Conservation (phyloP, 2,797 vertebrate genomes). For the Hylomyscus alleni region DNA sequence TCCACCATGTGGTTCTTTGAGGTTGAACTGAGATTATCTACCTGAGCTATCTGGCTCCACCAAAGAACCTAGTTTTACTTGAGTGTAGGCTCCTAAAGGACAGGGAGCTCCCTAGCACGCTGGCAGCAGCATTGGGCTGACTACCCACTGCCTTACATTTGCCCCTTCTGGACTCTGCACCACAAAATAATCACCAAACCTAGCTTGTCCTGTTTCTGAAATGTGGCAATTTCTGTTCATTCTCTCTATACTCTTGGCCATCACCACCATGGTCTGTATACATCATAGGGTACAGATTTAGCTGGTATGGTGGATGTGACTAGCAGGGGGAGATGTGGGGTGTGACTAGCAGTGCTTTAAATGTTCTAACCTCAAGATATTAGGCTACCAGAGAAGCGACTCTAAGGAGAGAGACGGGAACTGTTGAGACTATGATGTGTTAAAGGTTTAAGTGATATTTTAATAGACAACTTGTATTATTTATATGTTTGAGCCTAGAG, state of each 20-base stretch:
- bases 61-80: neutral
- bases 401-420: neutral
- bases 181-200: neutral
- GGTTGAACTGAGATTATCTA: no score
- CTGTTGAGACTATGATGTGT: neutral
- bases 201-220: neutral
- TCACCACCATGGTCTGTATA: neutral
- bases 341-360: neutral
- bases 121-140: neutral
- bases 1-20: neutral
- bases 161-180: neutral
- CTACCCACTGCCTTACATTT: neutral
- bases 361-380: neutral
- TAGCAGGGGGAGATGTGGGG: neutral
- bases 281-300: neutral
- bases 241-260: neutral
- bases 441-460: neutral
- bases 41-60: neutral
- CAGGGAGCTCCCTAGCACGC: neutral
- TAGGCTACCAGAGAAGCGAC: neutral
- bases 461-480: slow-evolving; percentile 20
- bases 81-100: no score
- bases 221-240: neutral
- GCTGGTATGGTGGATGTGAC: neutral
- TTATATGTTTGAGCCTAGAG: neutral